Conservation (phyloP, 2,797 vertebrate species). For the Botia kubotai region DNA sequence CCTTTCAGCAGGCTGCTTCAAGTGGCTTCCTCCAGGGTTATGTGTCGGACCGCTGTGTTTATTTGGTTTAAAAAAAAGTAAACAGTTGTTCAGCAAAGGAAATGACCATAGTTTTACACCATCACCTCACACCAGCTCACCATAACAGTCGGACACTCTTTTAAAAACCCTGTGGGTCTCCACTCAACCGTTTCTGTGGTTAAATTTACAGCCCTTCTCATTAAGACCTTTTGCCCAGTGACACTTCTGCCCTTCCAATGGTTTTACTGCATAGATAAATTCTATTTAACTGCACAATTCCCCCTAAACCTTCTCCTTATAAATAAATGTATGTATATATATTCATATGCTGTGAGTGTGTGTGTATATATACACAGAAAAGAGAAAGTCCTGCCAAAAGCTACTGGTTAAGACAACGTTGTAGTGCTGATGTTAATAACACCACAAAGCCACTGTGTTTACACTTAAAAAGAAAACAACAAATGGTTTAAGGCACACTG, state of each 20-base stretch:
- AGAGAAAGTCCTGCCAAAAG: no score
- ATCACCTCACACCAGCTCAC: slow-evolving; percentile 12
- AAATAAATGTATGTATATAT: no score
- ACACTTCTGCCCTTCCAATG: neutral
- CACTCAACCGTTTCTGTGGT: slow-evolving; percentile 25
- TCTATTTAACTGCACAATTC: slow-evolving; percentile 6
- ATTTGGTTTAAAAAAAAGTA: neutral
- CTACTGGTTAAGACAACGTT: no score
- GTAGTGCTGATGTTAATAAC: no score
- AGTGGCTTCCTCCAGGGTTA: neutral
- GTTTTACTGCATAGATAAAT: neutral
- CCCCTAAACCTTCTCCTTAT: neutral
- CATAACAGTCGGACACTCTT: slow-evolving; percentile 20
- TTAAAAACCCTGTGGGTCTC: neutral
- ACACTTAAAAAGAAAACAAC: no score
- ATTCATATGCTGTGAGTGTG: no score
- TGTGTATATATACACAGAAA: no score
- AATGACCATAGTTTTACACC: slow-evolving; percentile 21
- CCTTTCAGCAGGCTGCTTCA: neutral
- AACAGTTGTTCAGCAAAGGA: slow-evolving; percentile 27
- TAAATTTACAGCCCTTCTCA: slow-evolving; percentile 4
- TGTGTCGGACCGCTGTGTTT: neutral
- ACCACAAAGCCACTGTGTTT: no score
- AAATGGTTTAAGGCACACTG: neutral
- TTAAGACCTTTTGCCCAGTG: neutral